A percentile compares a stretch with the other conserved stretches of the same genome.
Conservation (phyloP, 2,113 vertebrate species). For the human region DNA sequence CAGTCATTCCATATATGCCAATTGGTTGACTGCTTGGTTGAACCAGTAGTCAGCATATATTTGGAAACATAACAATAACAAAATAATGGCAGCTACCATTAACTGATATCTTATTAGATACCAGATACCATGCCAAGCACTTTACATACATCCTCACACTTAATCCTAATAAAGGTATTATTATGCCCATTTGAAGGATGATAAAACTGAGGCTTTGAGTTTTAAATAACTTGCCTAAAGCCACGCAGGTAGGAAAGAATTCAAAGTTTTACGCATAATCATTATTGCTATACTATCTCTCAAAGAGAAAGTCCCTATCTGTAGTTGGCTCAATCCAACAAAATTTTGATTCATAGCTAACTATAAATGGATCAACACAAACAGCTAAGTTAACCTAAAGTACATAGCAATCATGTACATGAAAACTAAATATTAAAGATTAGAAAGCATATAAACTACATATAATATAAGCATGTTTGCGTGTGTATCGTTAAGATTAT, state of each 20-base stretch:
- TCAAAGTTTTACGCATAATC: not conserved
- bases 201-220: not conserved
- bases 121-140: not conserved
- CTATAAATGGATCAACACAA: not conserved
- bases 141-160: not conserved
- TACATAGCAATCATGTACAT: not conserved
- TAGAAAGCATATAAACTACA: not conserved
- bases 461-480: not conserved
- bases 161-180: not conserved
- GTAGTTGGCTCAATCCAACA: not conserved
- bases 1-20: not conserved
- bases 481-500: not conserved
- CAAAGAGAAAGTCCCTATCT: not conserved
- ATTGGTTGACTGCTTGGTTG: not conserved
- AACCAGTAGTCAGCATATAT: not conserved
- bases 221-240: constrained; percentile 30
- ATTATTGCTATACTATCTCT: not conserved
- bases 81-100: not conserved
- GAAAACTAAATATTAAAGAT: not conserved
- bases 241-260: not conserved
- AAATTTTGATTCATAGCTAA: not conserved
- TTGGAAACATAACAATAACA: not conserved
- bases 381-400: not conserved
- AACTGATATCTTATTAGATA: not conserved
- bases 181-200: not conserved